phyloP scores from a whole-genome alignment of 1,140 invertebrate genomes.

The Caenorhabditis inopinata region DNA sequence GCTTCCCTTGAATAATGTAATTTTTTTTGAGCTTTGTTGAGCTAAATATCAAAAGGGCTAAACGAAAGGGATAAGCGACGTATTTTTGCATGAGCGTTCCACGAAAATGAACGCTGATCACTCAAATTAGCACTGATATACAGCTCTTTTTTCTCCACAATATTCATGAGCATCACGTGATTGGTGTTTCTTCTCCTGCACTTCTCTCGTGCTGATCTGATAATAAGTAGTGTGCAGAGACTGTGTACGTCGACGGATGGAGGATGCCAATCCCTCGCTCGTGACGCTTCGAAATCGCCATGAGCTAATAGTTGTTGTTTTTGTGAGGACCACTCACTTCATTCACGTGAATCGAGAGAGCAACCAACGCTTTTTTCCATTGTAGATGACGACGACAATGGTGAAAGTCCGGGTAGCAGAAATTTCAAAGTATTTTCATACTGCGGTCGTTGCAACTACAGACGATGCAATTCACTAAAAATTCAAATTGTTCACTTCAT shows the following conservation, averaged over 20 bases:
- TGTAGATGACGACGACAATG: background rate
- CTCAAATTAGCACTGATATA: background rate
- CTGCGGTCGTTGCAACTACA: no score
- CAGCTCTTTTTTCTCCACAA: background rate
- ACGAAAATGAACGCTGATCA: background rate
- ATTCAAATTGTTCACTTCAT: no score
- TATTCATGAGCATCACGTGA: background rate
- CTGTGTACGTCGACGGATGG: background rate
- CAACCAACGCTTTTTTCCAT: background rate
- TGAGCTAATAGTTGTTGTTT: slow-evolving; percentile 4
- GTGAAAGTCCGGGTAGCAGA: background rate
- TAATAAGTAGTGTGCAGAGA: slow-evolving; percentile 6
- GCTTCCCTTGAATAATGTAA: background rate
- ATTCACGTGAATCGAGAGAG: background rate
- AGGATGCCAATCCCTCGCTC: background rate
- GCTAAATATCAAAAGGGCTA: background rate
- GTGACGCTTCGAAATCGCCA: slow-evolving; percentile 12
- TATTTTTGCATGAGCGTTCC: background rate
- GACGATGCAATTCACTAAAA: no score
- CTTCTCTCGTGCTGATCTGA: slow-evolving; percentile 2
- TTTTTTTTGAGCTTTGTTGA: background rate
- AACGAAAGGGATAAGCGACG: background rate
- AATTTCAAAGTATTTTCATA: slow-evolving; percentile 12
- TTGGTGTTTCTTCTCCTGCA: slow-evolving; percentile 15
- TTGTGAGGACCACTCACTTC: no score